Conservation (phyloP, 2,888 invertebrate genomes). For the Mimachlamys varia region DNA sequence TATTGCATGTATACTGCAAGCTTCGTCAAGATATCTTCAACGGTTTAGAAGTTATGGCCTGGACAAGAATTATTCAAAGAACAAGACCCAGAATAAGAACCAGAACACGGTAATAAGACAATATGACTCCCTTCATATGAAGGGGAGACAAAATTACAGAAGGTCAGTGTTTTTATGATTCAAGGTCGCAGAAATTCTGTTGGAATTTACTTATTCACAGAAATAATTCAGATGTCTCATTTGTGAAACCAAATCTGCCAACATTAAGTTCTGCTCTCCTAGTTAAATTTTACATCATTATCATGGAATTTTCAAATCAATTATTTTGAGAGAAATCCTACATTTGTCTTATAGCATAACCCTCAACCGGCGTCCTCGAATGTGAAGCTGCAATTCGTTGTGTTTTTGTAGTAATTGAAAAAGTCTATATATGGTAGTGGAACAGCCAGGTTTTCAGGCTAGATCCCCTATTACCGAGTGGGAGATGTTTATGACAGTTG, state of each 20-base stretch:
- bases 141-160: background rate
- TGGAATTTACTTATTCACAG: too few species aligned
- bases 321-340: background rate
- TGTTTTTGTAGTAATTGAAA: slow-evolving; percentile 4
- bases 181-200: too few species aligned
- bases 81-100: too few species aligned
- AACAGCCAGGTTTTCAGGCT: background rate
- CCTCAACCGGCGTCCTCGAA: background rate
- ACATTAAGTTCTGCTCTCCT: background rate
- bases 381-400: background rate
- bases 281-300: background rate
- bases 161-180: too few species aligned
- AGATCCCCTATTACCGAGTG: background rate
- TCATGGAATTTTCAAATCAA: background rate
- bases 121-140: too few species aligned
- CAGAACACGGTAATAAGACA: too few species aligned
- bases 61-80: too few species aligned
- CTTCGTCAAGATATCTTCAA: too few species aligned
- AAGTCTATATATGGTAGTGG: background rate
- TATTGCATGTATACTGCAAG: too few species aligned
- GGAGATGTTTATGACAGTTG: slow-evolving; percentile 4
- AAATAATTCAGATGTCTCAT: background rate
- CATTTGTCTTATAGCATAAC: background rate
- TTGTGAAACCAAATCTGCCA: background rate
- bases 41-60: too few species aligned